A percentile compares a stretch with the other conserved stretches of the same genome.
Evolutionary conservation across 2,113 vertebrate genomes (phyloP).

Genomic region (Xiphophorus maculatus): DNA sequence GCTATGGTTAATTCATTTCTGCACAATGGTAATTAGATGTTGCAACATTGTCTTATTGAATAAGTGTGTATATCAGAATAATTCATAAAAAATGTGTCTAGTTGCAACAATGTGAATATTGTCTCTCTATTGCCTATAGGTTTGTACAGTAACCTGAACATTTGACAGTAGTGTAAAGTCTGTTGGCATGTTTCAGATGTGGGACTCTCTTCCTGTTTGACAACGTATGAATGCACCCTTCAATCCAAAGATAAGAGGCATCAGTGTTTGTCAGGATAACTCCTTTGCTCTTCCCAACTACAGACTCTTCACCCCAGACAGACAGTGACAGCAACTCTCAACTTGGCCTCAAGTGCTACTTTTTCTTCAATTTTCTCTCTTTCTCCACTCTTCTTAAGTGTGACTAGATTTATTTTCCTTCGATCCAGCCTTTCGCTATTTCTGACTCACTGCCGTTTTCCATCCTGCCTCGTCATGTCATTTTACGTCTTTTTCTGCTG

Average conservation of each 20-base stretch:
- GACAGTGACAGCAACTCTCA: conserved; percentile 23
- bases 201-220: conserved; percentile 11
- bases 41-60: no score
- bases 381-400: conserved; percentile 7
- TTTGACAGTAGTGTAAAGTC: background rate
- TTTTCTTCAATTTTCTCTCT: conserved; percentile 14
- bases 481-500: conserved; percentile 16
- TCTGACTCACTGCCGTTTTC: conserved; percentile 10
- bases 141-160: background rate
- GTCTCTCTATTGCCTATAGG: background rate
- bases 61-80: no score
- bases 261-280: conserved; percentile 18
- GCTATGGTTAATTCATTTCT: no score
- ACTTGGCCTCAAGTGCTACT: conserved; percentile 6
- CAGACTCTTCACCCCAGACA: conserved; percentile 21
- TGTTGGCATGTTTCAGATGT: conserved; percentile 2
- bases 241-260: conserved; percentile 16
- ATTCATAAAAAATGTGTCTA: no score
- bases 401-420: conserved; percentile 8
- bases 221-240: conserved; percentile 15
- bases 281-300: conserved; percentile 21
- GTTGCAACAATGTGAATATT: background rate
- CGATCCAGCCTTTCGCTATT: background rate
- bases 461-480: conserved; percentile 6
- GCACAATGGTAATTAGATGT: no score